Percentiles rank a stretch among this genome's conserved stretches.
Evolutionary conservation across 2,113 vertebrate genomes (phyloP).

Genomic region (Noctilio leporinus): DNA sequence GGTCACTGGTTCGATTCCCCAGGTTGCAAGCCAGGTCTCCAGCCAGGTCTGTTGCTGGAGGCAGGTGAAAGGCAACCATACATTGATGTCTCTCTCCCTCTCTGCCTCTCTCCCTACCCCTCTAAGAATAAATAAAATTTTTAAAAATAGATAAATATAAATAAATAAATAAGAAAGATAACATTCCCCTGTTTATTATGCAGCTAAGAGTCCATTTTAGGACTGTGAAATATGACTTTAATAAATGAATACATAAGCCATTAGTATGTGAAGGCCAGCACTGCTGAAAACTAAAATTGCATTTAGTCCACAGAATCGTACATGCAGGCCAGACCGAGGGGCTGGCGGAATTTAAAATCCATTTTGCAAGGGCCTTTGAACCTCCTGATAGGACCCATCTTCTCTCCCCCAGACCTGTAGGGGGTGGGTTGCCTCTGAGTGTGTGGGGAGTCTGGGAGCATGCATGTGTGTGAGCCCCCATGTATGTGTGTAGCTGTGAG

Average conservation of each 20-base stretch:
- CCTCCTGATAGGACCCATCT: background rate
- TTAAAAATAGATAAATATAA: too few species aligned
- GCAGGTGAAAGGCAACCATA: too few species aligned
- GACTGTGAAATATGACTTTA: constrained; percentile 56
- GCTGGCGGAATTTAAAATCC: background rate
- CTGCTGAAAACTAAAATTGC: background rate
- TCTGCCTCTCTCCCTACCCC: too few species aligned
- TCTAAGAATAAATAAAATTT: too few species aligned
- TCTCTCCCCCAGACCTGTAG: fast-evolving
- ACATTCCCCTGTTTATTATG: background rate
- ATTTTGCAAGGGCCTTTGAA: background rate
- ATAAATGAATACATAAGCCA: constrained; percentile 56
- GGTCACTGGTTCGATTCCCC: too few species aligned
- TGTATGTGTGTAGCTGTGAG: too few species aligned
- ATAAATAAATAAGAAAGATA: constrained; percentile 22
- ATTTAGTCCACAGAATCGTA: background rate
- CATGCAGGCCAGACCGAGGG: background rate
- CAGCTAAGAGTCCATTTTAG: constrained; percentile 48
- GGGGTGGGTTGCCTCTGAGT: too few species aligned
- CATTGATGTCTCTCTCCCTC: too few species aligned
- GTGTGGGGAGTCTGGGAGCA: background rate
- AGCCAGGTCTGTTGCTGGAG: too few species aligned
- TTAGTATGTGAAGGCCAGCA: background rate
- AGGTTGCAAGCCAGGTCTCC: too few species aligned
- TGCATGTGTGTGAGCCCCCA: background rate